Percentiles rank a stretch among this genome's conserved stretches.
phyloP scores from a whole-genome alignment of 2,888 invertebrate genomes.

The Noctua fimbriata region DNA sequence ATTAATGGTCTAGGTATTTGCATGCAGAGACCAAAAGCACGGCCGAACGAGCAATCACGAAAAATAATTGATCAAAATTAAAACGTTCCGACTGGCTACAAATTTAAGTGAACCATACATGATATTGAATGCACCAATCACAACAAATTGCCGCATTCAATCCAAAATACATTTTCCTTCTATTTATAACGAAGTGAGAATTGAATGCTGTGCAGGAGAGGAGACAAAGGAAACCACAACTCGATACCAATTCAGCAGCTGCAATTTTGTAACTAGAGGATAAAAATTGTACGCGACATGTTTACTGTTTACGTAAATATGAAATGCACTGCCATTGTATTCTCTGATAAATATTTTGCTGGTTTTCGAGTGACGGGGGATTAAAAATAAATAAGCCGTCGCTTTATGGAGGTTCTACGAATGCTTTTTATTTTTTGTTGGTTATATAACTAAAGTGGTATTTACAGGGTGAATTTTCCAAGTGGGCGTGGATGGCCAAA shows the following conservation, averaged over 20 bases:
- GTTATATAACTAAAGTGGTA: no score
- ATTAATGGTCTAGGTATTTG: neutral
- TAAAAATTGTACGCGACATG: conserved; percentile 63
- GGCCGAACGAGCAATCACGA: conserved; percentile 2
- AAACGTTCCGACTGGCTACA: conserved; percentile 34
- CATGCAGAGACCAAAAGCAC: neutral
- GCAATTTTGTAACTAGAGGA: conserved; percentile 61
- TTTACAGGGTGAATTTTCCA: no score
- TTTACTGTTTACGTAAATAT: conserved; percentile 45
- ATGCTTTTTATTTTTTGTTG: neutral
- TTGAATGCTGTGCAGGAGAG: conserved; percentile 37
- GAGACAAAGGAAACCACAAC: conserved; percentile 65
- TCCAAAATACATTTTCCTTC: conserved; percentile 51
- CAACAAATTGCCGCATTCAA: conserved; percentile 56
- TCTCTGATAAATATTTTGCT: conserved; percentile 51
- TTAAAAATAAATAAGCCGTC: conserved; percentile 39
- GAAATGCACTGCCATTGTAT: conserved; percentile 49
- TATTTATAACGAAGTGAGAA: conserved; percentile 58
- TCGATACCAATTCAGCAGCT: conserved; percentile 68
- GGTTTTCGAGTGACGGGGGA: conserved; percentile 35
- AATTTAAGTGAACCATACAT: conserved; percentile 27
- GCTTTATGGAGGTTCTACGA: conserved; percentile 1
- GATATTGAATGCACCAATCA: conserved; percentile 56
- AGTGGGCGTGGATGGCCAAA: no score
- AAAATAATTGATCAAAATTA: conserved; percentile 50